Evolutionary conservation across 2,113 vertebrate species (phyloP), one percentile per base, ranked within the genome.

Genomic region (Bothrops jararaca): DNA sequence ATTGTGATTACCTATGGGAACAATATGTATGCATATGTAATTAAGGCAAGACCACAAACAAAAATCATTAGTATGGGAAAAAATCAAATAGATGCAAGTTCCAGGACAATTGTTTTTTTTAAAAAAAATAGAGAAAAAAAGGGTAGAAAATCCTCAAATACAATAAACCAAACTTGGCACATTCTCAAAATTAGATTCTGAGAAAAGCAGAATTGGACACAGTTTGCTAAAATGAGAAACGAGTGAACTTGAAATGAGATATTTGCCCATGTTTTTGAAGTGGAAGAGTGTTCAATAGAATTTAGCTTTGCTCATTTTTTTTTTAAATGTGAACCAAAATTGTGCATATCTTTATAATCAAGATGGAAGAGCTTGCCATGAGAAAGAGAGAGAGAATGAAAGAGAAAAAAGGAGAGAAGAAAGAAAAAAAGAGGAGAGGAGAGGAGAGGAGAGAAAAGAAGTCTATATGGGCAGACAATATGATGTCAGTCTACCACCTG

Each of bases 361-460:
- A 74, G 69, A 39, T 20, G 13, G 69, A 74, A 74, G 64, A 34
- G 69, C n/a, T 56, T 56, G 18, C 48, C 48, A 50, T 50, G 10
- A 60, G 9, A 29, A 29, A 64, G 60, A 29, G 10, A 60, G 24
- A 29, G 11, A 74, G 5, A 34, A 15, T 15, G 0, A 13, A 15
- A 34, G 13, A 12, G 12, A 3, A n/a, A 12, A 3, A n/a, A n/a
- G 1, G 1, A 15, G 13, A 3, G 8, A 10, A 10, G 57, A 3
- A 26, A 10, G 24, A 11, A 26, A 11, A 24, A 3, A 22, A 24
- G 56, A 7, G 3, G 57, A 60, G 57, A 26, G 3, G 57, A 26
- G 58, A 26, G 3, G 24, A 26, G 57, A 60, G 4, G 24, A 60
- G 58, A 60, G 4, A 3, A 12, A 3, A 12, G 1, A 9, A 9